A percentile compares a stretch with the other conserved stretches of the same genome.
These are phyloP conservation scores for Drymonia ruficornis DNA, from an alignment of 2,888 invertebrate species.

Conservation along the genomic window DNA sequence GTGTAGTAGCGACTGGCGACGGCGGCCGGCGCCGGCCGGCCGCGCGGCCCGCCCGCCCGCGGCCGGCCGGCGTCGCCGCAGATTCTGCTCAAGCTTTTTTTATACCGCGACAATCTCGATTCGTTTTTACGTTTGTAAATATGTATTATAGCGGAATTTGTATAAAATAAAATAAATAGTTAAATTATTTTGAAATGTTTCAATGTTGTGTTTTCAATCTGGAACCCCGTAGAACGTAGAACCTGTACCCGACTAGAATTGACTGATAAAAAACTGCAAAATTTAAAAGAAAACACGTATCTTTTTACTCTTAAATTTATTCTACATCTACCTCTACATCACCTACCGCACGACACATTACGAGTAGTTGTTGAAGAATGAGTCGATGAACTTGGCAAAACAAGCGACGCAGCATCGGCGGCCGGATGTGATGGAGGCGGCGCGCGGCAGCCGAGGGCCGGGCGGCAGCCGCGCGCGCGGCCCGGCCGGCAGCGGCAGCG, in stretches of 20 bases:
- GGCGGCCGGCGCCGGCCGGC: slow-evolving; percentile 34
- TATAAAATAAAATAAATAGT: slow-evolving; percentile 79
- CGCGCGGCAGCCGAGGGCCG: slow-evolving; percentile 1
- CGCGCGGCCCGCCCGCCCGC: slow-evolving; percentile 36
- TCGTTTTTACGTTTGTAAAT: slow-evolving; percentile 83
- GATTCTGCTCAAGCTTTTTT: slow-evolving; percentile 74
- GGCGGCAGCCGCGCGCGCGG: slow-evolving; percentile 9
- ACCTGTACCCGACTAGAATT: too few relatives aligned
- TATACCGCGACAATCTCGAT: slow-evolving; percentile 76
- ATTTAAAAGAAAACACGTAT: not conserved
- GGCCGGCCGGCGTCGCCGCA: slow-evolving; percentile 54
- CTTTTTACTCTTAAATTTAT: not conserved
- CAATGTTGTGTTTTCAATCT: slow-evolving; percentile 27
- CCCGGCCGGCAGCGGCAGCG: not conserved
- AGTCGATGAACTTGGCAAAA: slow-evolving; percentile 65
- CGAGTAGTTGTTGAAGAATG: slow-evolving; percentile 64
- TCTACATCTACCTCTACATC: too few relatives aligned
- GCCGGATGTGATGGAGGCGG: slow-evolving; percentile 20
- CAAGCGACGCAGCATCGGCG: slow-evolving; percentile 58
- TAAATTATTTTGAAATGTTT: slow-evolving; percentile 57
- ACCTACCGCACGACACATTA: slow-evolving; percentile 21
- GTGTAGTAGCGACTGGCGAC: slow-evolving; percentile 18
- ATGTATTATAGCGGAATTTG: slow-evolving; percentile 84
- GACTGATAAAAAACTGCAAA: too few relatives aligned
- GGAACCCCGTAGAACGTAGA: not conserved